These are phyloP conservation scores for Noctilio leporinus DNA, from an alignment of 2,113 vertebrate species.

Conservation along the genomic window DNA sequence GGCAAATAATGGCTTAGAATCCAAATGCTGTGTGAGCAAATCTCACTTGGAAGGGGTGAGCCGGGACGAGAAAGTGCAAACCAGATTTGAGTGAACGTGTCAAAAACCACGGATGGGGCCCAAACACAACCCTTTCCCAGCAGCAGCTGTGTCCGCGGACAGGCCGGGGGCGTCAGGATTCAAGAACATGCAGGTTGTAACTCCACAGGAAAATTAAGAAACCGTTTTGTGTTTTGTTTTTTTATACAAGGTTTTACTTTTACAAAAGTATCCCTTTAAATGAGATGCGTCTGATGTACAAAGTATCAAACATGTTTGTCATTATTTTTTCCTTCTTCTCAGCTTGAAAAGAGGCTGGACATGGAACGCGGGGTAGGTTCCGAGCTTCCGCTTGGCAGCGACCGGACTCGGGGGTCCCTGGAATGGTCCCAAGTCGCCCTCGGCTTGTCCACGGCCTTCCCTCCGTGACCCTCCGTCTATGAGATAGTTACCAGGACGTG, in stretches of 20 bases:
- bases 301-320: slow-evolving; percentile 92
- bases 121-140: slow-evolving; percentile 77
- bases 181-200: slow-evolving; percentile 84
- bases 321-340: slow-evolving; percentile 78
- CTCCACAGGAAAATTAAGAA: slow-evolving; percentile 88
- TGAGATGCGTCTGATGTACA: slow-evolving; percentile 92
- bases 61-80: slow-evolving; percentile 79
- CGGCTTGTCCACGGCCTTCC: slow-evolving; percentile 79
- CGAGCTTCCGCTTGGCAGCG: slow-evolving; percentile 79
- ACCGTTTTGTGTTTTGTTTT: slow-evolving; percentile 85
- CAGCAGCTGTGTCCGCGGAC: slow-evolving; percentile 76
- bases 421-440: slow-evolving; percentile 84
- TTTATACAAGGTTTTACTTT: slow-evolving; percentile 90
- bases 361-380: slow-evolving; percentile 84
- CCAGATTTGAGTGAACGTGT: slow-evolving; percentile 77
- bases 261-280: slow-evolving; percentile 93
- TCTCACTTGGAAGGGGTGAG: slow-evolving; percentile 75
- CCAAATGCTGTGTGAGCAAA: slow-evolving; percentile 79
- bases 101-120: slow-evolving; percentile 72
- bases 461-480: slow-evolving; percentile 83
- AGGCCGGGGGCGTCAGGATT: slow-evolving; percentile 78
- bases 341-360: slow-evolving; percentile 90
- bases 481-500: slow-evolving; percentile 85
- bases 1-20: slow-evolving; percentile 84
- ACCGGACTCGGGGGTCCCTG: slow-evolving; percentile 79